Percentiles rank a stretch among this genome's conserved stretches.
Evolutionary conservation across 2,888 invertebrate genomes (phyloP).

Genomic region (Anorthoa munda): DNA sequence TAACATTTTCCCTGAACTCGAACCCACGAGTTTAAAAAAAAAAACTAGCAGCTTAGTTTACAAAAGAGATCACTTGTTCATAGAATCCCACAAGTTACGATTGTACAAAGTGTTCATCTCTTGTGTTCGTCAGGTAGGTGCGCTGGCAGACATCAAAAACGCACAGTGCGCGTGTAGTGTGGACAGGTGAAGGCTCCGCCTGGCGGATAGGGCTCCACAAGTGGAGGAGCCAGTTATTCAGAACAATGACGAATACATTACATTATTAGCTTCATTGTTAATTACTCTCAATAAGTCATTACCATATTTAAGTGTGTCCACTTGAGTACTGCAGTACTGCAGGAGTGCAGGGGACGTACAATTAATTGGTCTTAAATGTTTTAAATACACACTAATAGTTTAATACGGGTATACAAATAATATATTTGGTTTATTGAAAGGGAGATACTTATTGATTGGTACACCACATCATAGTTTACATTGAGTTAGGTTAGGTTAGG

Average conservation of each 20-base stretch:
- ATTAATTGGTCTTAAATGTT: constrained; percentile 3
- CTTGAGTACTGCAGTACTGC: not conserved
- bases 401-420: not conserved
- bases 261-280: not conserved
- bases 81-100: not conserved
- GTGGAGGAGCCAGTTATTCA: not conserved
- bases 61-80: not conserved
- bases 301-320: not conserved
- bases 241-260: constrained; percentile 11
- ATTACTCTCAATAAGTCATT: constrained; percentile 9
- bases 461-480: not conserved
- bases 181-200: not conserved
- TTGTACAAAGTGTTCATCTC: not conserved
- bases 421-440: not conserved
- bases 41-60: not conserved
- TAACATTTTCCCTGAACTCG: too few species aligned
- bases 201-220: not conserved
- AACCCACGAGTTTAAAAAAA: too few species aligned
- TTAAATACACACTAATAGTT: not conserved
- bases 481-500: not conserved
- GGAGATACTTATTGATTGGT: not conserved
- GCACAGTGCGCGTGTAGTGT: not conserved
- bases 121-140: not conserved
- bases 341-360: not conserved
- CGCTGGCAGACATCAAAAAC: constrained; percentile 16